Conservation (phyloP, 2,113 vertebrate species). For the Xyrauchen texanus region DNA sequence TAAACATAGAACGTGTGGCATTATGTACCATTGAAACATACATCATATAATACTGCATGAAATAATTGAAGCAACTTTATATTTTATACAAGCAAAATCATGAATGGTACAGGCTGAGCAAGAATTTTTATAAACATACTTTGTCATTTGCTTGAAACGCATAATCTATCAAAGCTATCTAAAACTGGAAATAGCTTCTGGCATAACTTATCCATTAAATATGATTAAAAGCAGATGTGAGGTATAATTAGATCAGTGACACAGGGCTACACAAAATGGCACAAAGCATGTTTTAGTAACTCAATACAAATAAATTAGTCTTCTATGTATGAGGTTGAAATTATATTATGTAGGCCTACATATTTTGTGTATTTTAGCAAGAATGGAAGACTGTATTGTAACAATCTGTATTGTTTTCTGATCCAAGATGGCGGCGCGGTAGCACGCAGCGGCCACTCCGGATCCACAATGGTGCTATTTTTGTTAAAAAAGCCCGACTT, state of each 20-base stretch:
- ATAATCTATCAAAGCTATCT: conserved; percentile 59
- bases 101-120: neutral
- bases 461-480: no score
- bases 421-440: no score
- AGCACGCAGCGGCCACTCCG: no score
- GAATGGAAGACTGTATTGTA: no score
- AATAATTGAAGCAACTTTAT: no score
- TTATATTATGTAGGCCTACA: neutral
- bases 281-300: conserved; percentile 58
- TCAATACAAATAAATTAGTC: neutral
- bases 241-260: conserved; percentile 65
- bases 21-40: neutral
- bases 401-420: no score
- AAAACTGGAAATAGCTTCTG: conserved; percentile 69
- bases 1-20: no score
- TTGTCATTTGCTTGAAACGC: conserved; percentile 48
- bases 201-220: conserved; percentile 71
- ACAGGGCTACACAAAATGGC: conserved; percentile 66
- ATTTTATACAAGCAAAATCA: no score
- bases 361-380: neutral
- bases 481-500: no score
- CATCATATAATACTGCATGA: neutral
- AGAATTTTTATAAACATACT: conserved; percentile 21
- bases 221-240: conserved; percentile 74
- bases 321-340: neutral